Base-by-base conservation (phyloP, 2,113 vertebrate genomes). In the Catharus fuscescens region DNA sequence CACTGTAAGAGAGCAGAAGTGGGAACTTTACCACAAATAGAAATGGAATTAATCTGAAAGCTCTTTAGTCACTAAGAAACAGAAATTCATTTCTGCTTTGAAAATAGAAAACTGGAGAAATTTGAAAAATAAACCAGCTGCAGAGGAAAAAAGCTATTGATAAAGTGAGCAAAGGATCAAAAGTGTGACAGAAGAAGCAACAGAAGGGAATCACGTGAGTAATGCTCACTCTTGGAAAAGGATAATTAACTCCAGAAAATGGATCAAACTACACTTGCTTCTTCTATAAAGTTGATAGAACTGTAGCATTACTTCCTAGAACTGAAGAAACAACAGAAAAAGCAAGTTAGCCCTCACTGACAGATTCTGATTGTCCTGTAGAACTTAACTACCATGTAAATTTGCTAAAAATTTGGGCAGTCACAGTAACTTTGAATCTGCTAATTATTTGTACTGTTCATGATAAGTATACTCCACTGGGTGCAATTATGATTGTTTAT, bases 401-500 rank as follows among this genome's bases (percentile, higher is more conserved):
- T 97, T 93, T 97, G 91, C 92, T 65, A 88, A 78, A 52, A 97
- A 89, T 91, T 93, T 32, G 18, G 83, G 76, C 74, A 95, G 92
- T 72, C 85, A 92, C 28, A 88, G 50, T 54, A 90, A 73, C 64
- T 96, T 76, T 84, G 87, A 95, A 93, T 83, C 95, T 97, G 87
- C 86, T 97, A 96, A 96, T 97, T 96, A 97, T 97, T 96, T 96
- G 80, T 94, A 80, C 80, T 92, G 93, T 23, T 85, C 86, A 85
- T 96, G 95, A 95, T 91, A 97, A 96, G 82, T 84, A 78, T 70
- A 88, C 96, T 97, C 97, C 96, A 91, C 74, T 96, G 97, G 95
- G 97, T 97, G 92, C 95, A 98, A 97, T 98, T 98, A 98, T 91
- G 95, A 95, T 94, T 98, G 96, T 96, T 97, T 98, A 97, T 97